Base-by-base conservation (phyloP, 2,113 vertebrate species). In the Theristicus caerulescens region DNA sequence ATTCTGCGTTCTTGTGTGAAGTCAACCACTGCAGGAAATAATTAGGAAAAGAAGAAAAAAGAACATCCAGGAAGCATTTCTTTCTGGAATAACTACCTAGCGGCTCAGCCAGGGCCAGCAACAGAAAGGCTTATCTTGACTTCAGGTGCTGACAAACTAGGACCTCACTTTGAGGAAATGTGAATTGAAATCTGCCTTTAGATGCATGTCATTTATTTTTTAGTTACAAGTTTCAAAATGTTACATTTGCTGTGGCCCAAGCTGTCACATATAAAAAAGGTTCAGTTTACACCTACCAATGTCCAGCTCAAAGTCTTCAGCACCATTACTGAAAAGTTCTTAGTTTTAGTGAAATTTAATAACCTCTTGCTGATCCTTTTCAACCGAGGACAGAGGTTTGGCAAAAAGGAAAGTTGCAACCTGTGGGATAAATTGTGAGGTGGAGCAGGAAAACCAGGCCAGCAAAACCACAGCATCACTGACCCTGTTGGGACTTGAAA, bases 301-400 rank as follows among this genome's bases (percentile, higher is more conserved):
- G 64, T 76, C 89, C 86, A 76, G 36, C 64, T 90, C 67, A 73
- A 94, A 40, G 44, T 80, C 93, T 95, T 81, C 70, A 65, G 87
- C 62, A 59, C 26, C 49, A 2, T 54, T 42, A 52, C 64, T 83
- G 82, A 88, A 93, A 94, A 61, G 51, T 67, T 94, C 79, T 76
- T 26, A 21, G 26, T 51, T 90, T 49, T 42, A 47, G 76, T 52
- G 89, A 94, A 95, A 95, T 94, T 87, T 88, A 81, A 21, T 82
- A 67, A 85, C 10, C 52, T 93, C 72, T 87, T 49, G 51, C 49
- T 49, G 72, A 38, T 27, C 36, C 6, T 83, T 73, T 46, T 67
- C 58, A 85, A 3, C 51, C 16, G 10, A 88, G 76, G 52, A 65
- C 72, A 85, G n/a, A 5, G 31, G 62, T 94, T 88, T 49, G 69